A percentile compares a stretch with the other conserved stretches of the same genome.
Conservation (phyloP, 1,140 invertebrate genomes). For the Galleria mellonella region DNA sequence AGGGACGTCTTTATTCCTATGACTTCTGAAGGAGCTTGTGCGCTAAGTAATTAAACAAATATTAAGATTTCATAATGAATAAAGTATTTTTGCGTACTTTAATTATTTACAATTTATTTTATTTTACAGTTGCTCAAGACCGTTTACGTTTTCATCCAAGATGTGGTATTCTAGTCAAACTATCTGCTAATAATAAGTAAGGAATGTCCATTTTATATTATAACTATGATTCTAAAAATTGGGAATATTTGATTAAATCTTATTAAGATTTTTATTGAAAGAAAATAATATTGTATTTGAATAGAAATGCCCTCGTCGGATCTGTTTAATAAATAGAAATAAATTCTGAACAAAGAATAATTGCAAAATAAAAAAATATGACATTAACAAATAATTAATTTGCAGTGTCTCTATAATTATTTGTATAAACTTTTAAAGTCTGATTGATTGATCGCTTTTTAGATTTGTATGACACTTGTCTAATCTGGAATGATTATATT, state of each 20-base stretch:
- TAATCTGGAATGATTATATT: neutral
- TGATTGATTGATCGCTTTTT: neutral
- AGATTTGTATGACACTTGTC: neutral
- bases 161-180: slow-evolving; percentile 90
- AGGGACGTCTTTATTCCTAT: slow-evolving; percentile 34
- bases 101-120: neutral
- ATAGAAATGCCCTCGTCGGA: too few species aligned
- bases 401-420: too few species aligned
- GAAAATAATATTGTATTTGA: too few species aligned
- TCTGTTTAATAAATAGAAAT: too few species aligned
- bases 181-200: slow-evolving; percentile 83
- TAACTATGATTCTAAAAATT: too few species aligned
- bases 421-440: neutral
- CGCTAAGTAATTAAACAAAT: slow-evolving; percentile 20
- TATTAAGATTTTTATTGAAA: too few species aligned
- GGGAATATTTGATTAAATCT: too few species aligned
- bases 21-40: slow-evolving; percentile 34
- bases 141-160: slow-evolving; percentile 90
- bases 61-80: neutral
- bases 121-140: slow-evolving; percentile 73
- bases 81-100: neutral
- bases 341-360: too few species aligned
- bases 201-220: slow-evolving; percentile 1
- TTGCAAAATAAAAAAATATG: too few species aligned
- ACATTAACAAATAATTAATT: too few species aligned